Conservation (phyloP, 1,140 invertebrate genomes). For the Diachasmimorpha longicaudata region DNA sequence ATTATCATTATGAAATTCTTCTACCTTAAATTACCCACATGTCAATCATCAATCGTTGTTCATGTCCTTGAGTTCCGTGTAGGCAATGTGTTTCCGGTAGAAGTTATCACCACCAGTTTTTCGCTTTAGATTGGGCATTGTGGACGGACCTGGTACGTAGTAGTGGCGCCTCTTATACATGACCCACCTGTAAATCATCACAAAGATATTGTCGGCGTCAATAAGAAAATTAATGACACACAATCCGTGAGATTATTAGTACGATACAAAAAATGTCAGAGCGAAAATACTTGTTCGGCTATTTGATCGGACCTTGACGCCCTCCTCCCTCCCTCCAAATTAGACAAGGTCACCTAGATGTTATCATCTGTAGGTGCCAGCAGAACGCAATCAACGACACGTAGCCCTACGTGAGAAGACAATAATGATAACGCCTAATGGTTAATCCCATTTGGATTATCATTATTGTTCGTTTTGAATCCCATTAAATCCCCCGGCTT, state of each 20-base stretch:
- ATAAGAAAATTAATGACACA: background rate
- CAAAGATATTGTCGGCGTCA: background rate
- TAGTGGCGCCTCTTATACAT: constrained; percentile 58
- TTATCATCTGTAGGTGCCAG: too few species aligned
- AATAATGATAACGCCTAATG: too few species aligned
- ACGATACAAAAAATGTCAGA: background rate
- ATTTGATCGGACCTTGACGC: background rate
- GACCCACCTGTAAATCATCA: constrained; percentile 47
- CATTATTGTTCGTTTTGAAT: background rate
- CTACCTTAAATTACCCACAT: background rate
- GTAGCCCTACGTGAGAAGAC: too few species aligned
- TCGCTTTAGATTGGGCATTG: constrained; percentile 40
- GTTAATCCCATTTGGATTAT: too few species aligned
- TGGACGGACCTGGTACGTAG: constrained; percentile 47
- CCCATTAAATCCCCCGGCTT: background rate
- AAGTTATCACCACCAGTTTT: constrained; percentile 35
- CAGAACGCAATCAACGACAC: too few species aligned
- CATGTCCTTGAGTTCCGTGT: constrained; percentile 59
- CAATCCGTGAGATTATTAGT: background rate
- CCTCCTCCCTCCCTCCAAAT: background rate
- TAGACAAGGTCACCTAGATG: background rate
- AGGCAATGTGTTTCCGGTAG: constrained; percentile 54
- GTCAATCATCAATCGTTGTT: constrained; percentile 55
- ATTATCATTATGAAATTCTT: background rate
- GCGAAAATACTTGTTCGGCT: background rate